Percentiles rank a stretch among this genome's conserved stretches.
Evolutionary conservation across 2,888 invertebrate genomes (phyloP).

Genomic region (Bhutanitis thaidina): DNA sequence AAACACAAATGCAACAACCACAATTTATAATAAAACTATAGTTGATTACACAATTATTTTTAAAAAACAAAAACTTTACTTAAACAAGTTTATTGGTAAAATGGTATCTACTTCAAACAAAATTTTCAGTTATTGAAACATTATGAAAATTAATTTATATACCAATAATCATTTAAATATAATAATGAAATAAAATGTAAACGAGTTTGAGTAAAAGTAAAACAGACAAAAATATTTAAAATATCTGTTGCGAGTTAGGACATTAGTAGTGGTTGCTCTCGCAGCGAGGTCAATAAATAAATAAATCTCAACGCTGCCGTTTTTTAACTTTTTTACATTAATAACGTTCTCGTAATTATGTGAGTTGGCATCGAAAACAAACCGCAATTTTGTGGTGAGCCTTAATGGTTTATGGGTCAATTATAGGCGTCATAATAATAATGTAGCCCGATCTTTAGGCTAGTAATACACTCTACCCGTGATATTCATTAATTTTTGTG

Average conservation of each 20-base stretch:
- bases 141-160: too few species aligned
- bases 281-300: constrained; percentile 67
- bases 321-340: constrained; percentile 62
- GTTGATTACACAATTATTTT: too few species aligned
- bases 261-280: constrained; percentile 37
- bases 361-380: constrained; percentile 70
- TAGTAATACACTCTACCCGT: constrained; percentile 29
- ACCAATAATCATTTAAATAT: background rate
- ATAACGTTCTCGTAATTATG: constrained; percentile 64
- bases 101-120: too few species aligned
- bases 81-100: too few species aligned
- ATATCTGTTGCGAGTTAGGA: constrained; percentile 22
- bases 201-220: constrained; percentile 22
- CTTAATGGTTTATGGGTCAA: constrained; percentile 69
- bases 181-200: constrained; percentile 22
- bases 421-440: constrained; percentile 74
- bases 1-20: too few species aligned
- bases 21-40: too few species aligned
- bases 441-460: constrained; percentile 34
- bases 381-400: constrained; percentile 65
- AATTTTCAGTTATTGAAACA: too few species aligned
- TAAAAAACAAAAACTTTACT: too few species aligned
- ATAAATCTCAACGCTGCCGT: constrained; percentile 64
- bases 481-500: constrained; percentile 31
- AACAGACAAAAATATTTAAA: too few species aligned